Conservation (phyloP, 1,140 invertebrate species). For the Ceratosolen solmsi region DNA sequence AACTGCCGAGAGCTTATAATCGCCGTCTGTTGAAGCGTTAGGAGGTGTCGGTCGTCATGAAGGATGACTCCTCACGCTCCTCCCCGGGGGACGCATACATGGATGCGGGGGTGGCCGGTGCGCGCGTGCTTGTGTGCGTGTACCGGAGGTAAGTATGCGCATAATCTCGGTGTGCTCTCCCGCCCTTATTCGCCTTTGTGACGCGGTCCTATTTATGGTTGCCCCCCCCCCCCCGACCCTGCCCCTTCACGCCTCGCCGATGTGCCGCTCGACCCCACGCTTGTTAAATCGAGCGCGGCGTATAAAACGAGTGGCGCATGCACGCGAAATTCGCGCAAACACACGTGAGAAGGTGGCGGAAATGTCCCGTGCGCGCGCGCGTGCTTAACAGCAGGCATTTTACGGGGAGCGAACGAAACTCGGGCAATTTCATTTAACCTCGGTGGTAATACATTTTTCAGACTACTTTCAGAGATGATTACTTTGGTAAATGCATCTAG, state of each 20-base stretch:
- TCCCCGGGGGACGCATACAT: neutral
- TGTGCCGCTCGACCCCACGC: neutral
- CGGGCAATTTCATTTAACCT: constrained; percentile 35
- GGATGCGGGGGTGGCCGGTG: neutral
- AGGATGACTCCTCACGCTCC: constrained; percentile 22
- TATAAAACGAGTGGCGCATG: constrained; percentile 7
- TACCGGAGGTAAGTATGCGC: constrained; percentile 34
- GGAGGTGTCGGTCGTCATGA: constrained; percentile 27
- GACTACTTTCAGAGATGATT: constrained; percentile 28
- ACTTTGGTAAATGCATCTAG: constrained; percentile 24
- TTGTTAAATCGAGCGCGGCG: constrained; percentile 23
- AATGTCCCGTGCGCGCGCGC: constrained; percentile 3
- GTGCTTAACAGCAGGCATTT: constrained; percentile 8
- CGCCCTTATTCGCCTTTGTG: constrained; percentile 34
- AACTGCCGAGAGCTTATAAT: no score
- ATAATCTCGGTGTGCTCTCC: constrained; percentile 35
- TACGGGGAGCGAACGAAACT: constrained; percentile 20
- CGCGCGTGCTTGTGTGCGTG: no score
- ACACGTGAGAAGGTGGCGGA: neutral
- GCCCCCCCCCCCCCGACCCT: neutral
- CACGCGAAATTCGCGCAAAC: constrained; percentile 14
- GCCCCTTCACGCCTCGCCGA: neutral
- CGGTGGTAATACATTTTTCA: constrained; percentile 15
- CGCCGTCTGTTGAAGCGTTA: neutral
- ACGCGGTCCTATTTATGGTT: constrained; percentile 7